A percentile compares a stretch with the other conserved stretches of the same genome.
Evolutionary conservation across 92 coral and sea anemone species (phyloP).

Genomic region (Epizoanthus rinbou): DNA sequence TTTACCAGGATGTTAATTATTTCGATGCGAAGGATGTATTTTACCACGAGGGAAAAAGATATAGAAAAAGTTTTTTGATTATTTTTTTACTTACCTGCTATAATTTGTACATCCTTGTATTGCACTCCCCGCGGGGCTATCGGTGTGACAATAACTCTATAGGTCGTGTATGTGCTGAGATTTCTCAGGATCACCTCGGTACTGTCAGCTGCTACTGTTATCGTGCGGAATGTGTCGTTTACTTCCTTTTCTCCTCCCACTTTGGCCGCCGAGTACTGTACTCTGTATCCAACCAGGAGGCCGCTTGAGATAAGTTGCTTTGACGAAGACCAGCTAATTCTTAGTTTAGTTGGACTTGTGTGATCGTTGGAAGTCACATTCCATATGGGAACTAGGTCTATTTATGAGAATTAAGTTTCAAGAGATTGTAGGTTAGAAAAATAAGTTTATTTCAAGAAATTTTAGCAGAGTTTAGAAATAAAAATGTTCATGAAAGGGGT

Average conservation of each 20-base stretch:
- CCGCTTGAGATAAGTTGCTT: conserved; percentile 1
- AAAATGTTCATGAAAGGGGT: no score
- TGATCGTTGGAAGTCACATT: neutral
- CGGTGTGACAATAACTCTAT: conserved; percentile 56
- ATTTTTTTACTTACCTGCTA: conserved; percentile 31
- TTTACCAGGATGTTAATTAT: no score
- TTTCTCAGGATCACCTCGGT: conserved; percentile 41
- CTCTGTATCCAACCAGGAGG: conserved; percentile 51
- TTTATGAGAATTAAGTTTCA: neutral
- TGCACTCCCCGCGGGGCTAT: conserved; percentile 30
- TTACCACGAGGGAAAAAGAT: no score
- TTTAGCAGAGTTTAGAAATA: no score
- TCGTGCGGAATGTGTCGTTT: conserved; percentile 17
- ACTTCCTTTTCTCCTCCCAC: conserved; percentile 40
- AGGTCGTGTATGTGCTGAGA: conserved; percentile 49
- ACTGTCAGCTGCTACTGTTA: conserved; percentile 55
- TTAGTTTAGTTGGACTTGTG: neutral
- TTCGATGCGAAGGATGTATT: no score
- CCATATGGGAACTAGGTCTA: neutral
- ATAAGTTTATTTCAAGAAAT: no score
- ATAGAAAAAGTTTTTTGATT: neutral
- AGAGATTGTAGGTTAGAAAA: no score
- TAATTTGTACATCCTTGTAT: conserved; percentile 37
- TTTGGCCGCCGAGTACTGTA: conserved; percentile 49
- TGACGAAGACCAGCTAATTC: conserved; percentile 10